Percentiles rank a stretch among this genome's conserved stretches.
These are phyloP conservation scores for Podarcis siculus DNA, from an alignment of 2,797 vertebrate species.

Conservation along the genomic window DNA sequence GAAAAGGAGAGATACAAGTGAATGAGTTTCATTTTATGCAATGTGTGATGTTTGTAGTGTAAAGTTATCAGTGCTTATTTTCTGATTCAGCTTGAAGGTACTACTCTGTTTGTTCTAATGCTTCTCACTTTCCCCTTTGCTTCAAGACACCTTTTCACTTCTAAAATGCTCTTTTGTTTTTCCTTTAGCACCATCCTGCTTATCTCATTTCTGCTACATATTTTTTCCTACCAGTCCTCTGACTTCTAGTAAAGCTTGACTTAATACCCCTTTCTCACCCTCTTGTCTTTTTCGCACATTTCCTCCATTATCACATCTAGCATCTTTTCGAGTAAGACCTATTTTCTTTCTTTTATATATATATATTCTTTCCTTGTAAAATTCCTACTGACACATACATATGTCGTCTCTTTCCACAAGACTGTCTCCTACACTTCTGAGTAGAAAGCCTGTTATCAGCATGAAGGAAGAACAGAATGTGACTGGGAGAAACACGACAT, in stretches of 20 bases:
- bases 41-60: background rate
- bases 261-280: background rate
- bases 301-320: background rate
- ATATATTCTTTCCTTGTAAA: background rate
- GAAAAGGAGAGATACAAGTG: background rate
- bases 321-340: background rate
- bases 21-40: background rate
- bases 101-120: background rate
- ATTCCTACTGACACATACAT: background rate
- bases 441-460: accelerated
- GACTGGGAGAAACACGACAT: background rate
- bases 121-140: constrained; percentile 21
- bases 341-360: background rate
- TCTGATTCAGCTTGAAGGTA: background rate
- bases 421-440: background rate
- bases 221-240: background rate
- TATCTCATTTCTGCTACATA: background rate
- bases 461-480: background rate
- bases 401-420: background rate
- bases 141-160: constrained; percentile 18
- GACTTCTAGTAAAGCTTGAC: constrained; percentile 11
- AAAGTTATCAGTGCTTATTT: background rate
- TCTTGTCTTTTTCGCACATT: background rate
- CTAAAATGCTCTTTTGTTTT: background rate
- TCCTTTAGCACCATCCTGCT: background rate